Conservation (phyloP, 2,113 vertebrate genomes). For the Raphicerus campestris region DNA sequence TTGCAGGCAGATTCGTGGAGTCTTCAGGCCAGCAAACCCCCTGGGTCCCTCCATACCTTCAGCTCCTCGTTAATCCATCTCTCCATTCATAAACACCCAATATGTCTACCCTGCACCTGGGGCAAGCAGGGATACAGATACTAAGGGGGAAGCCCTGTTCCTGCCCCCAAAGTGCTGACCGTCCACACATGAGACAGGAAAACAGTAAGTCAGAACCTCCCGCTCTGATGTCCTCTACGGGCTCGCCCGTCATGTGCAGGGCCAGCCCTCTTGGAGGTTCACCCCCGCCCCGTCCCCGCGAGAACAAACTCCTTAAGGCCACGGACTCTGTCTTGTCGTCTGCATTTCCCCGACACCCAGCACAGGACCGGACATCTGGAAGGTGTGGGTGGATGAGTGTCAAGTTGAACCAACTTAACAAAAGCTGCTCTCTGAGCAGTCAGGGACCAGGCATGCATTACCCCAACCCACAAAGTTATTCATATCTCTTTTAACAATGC, state of each 20-base stretch:
- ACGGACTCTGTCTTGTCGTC: not conserved
- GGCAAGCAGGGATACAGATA: accelerated
- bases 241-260: accelerated
- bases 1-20: not conserved
- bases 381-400: not conserved
- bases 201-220: not conserved
- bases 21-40: not conserved
- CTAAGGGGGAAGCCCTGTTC: no score
- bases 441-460: not conserved
- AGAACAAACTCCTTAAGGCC: not conserved
- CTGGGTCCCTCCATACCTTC: not conserved
- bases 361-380: no score
- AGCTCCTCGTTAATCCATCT: accelerated
- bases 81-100: not conserved
- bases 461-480: not conserved
- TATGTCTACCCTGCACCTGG: not conserved
- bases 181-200: not conserved
- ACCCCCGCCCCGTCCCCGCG: accelerated
- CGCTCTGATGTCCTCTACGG: not conserved
- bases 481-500: not conserved
- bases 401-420: accelerated
- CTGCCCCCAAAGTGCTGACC: accelerated
- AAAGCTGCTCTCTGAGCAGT: not conserved
- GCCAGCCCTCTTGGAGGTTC: accelerated
- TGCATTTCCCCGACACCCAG: no score